Evolutionary conservation across 2,113 vertebrate species (phyloP).

Genomic region (Pogonocichla stellata): DNA sequence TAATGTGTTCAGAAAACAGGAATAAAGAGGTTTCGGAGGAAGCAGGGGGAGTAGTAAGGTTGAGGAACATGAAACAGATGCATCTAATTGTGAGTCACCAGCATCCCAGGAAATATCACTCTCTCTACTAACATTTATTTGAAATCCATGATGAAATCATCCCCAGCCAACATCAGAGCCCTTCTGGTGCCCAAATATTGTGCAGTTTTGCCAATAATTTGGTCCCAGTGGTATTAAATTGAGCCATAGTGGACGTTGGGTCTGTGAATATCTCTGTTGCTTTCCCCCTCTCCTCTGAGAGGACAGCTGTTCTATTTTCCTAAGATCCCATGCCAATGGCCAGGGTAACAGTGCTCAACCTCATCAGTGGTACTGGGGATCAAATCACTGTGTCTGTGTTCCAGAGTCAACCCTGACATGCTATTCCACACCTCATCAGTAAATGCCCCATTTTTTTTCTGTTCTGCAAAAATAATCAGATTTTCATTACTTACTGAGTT

Average conservation of each 20-base stretch:
- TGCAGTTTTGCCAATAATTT: not conserved
- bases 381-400: not conserved
- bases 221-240: not conserved
- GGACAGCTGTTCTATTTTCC: not conserved
- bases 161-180: not conserved
- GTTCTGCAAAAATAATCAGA: slow-evolving; percentile 57
- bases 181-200: not conserved
- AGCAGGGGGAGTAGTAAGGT: not conserved
- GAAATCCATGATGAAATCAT: slow-evolving; percentile 10
- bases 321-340: not conserved
- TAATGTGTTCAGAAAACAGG: not conserved
- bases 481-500: slow-evolving; percentile 22
- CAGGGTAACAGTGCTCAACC: not conserved
- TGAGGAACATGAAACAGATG: not conserved
- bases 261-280: not conserved
- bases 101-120: slow-evolving; percentile 6
- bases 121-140: not conserved
- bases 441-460: slow-evolving; percentile 5
- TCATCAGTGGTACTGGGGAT: not conserved
- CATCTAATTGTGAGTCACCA: not conserved
- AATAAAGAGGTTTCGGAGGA: slow-evolving; percentile 19
- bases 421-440: slow-evolving; percentile 50
- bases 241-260: not conserved
- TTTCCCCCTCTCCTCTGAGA: not conserved
- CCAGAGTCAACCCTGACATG: slow-evolving; percentile 14